phyloP scores from a whole-genome alignment of 2,888 invertebrate species.

The Poecilobothrus nobilitatus region DNA sequence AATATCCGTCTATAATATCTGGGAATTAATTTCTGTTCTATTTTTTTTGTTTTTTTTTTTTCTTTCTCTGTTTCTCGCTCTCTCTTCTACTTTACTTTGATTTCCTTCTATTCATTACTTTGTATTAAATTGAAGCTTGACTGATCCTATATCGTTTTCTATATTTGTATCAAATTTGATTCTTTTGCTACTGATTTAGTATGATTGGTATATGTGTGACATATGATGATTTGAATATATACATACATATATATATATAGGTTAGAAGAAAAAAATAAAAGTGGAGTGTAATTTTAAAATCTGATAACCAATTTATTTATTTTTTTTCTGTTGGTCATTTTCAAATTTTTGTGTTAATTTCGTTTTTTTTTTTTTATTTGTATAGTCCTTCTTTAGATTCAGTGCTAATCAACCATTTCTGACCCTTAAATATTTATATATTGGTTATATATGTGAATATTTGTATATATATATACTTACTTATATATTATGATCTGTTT shows the following conservation, averaged over 20 bases:
- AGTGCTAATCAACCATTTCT: neutral
- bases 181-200: too few relatives aligned
- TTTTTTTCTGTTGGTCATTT: neutral
- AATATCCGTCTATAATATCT: neutral
- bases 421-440: neutral
- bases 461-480: too few relatives aligned
- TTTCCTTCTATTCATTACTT: neutral
- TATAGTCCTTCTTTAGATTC: neutral
- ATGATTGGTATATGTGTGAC: too few relatives aligned
- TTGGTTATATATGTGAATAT: neutral
- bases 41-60: neutral
- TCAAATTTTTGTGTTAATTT: neutral
- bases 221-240: too few relatives aligned
- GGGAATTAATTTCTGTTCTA: neutral
- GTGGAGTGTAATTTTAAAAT: neutral
- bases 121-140: neutral
- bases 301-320: neutral
- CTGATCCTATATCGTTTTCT: too few relatives aligned
- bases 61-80: neutral
- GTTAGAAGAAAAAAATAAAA: neutral
- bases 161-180: too few relatives aligned
- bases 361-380: neutral
- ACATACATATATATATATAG: too few relatives aligned
- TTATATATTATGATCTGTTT: neutral
- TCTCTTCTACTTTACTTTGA: too few relatives aligned